Evolutionary conservation across 2,888 invertebrate genomes (phyloP).

Genomic region (Tetranychus truncatus): DNA sequence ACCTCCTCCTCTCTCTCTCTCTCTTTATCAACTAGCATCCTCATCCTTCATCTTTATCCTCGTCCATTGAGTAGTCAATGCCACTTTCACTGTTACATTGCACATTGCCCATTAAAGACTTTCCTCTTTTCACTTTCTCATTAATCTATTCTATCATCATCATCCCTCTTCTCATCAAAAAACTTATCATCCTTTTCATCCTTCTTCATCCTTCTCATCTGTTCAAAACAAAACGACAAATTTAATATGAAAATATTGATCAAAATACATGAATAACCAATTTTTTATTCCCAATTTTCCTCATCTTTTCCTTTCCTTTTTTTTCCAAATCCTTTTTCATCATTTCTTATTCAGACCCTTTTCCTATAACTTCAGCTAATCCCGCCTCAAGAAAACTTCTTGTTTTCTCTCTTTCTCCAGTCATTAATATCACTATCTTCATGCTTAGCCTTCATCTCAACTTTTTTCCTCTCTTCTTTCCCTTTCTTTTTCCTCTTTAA

Average conservation of each 20-base stretch:
- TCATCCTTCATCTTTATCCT: not conserved
- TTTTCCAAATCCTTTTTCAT: not conserved
- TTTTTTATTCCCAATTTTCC: not conserved
- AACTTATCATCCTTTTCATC: not conserved
- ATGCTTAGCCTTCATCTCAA: not conserved
- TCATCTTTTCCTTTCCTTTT: not conserved
- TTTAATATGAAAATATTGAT: not conserved
- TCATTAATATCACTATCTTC: not conserved
- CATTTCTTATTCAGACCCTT: not conserved
- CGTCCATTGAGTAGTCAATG: not conserved
- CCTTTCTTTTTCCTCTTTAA: not conserved
- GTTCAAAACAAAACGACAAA: not conserved
- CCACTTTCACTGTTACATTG: not conserved
- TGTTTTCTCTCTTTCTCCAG: too few relatives aligned
- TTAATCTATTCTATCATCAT: not conserved
- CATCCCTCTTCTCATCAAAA: not conserved
- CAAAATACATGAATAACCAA: not conserved
- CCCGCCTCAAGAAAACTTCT: not conserved
- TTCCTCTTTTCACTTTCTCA: conserved; percentile 5
- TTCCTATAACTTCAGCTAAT: not conserved
- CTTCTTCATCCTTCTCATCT: not conserved
- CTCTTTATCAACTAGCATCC: too few relatives aligned
- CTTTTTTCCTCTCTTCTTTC: not conserved
- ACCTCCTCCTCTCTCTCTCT: not conserved
- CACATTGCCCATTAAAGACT: not conserved